Evolutionary conservation across 2,797 vertebrate genomes (phyloP).

Genomic region (Lemur catta): DNA sequence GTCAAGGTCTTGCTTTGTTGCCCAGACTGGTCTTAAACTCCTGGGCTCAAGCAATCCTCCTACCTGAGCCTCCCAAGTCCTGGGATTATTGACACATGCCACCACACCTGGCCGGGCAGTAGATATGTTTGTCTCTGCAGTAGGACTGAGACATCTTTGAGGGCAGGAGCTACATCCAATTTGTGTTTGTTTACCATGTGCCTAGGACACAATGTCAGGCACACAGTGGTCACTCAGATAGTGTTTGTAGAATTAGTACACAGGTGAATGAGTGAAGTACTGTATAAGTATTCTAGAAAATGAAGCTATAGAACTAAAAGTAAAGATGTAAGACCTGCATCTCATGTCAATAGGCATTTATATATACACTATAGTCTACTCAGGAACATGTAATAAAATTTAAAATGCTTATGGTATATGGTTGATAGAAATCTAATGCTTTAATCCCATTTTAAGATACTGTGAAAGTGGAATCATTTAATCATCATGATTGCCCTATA

Average conservation of each 20-base stretch:
- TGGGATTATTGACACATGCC: too few species aligned
- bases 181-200: neutral
- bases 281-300: conserved; percentile 57
- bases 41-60: too few species aligned
- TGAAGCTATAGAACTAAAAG: conserved; percentile 6
- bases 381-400: conserved; percentile 29
- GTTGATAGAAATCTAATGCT: neutral
- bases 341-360: neutral
- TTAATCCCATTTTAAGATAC: neutral
- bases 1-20: too few species aligned
- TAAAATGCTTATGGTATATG: neutral
- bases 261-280: neutral
- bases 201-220: neutral
- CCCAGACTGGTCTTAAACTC: too few species aligned
- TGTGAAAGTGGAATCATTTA: neutral
- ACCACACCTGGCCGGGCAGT: neutral
- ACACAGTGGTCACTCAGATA: neutral
- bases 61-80: too few species aligned
- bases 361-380: neutral
- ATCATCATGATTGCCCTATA: neutral
- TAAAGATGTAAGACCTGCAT: accelerated
- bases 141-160: neutral
- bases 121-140: neutral
- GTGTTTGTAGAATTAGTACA: neutral
- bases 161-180: too few species aligned